A percentile compares a stretch with the other conserved stretches of the same genome.
Evolutionary conservation across 2,888 invertebrate species (phyloP).

Genomic region (Phasia obesa): DNA sequence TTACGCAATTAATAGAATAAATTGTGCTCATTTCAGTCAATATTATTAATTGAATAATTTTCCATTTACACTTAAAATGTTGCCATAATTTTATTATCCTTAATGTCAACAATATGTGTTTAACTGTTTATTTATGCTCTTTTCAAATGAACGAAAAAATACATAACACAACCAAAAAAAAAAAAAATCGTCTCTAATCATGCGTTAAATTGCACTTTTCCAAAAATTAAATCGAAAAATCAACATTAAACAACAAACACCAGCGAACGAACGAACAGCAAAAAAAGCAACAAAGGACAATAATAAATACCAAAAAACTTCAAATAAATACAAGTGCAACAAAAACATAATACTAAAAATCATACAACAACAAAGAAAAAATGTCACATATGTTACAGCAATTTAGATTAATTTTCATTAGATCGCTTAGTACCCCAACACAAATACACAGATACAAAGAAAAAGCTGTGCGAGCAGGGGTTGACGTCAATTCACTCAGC

Average conservation of each 20-base stretch:
- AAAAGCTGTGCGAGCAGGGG: conserved; percentile 47
- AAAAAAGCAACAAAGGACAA: conserved; percentile 41
- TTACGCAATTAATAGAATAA: conserved; percentile 8
- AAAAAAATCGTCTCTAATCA: conserved; percentile 67
- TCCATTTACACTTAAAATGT: conserved; percentile 57
- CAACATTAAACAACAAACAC: conserved; percentile 55
- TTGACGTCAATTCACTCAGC: conserved; percentile 46
- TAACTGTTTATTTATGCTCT: conserved; percentile 66
- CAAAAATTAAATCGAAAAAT: conserved; percentile 68
- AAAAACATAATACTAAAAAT: conserved; percentile 35
- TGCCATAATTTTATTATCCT: conserved; percentile 71
- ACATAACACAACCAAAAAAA: conserved; percentile 34
- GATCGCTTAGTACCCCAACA: conserved; percentile 45
- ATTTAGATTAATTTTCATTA: conserved; percentile 75
- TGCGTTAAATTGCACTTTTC: conserved; percentile 72
- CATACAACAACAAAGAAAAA: conserved; percentile 63
- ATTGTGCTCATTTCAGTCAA: conserved; percentile 23
- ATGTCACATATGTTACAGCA: conserved; percentile 75
- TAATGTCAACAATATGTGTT: conserved; percentile 69
- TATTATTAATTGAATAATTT: conserved; percentile 47
- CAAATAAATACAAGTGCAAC: conserved; percentile 57
- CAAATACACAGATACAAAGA: conserved; percentile 22
- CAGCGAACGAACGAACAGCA: background rate
- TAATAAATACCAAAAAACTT: conserved; percentile 57
- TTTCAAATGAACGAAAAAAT: conserved; percentile 36